Conservation (phyloP, 2,888 invertebrate species). For the Dyspetes luteomarginatus region DNA sequence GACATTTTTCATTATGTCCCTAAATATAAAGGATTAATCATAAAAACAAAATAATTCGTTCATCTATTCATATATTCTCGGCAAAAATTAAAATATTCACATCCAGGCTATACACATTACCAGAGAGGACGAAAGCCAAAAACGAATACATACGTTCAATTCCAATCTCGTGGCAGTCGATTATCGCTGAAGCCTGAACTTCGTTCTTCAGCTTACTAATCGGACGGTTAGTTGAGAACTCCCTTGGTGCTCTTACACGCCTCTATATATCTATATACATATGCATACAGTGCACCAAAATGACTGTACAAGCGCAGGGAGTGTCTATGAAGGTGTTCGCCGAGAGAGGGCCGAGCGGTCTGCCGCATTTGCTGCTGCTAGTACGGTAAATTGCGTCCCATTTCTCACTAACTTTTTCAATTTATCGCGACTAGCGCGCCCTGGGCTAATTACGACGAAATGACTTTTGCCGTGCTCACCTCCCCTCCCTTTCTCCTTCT, state of each 20-base stretch:
- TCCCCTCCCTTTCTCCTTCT: constrained; percentile 1
- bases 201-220: constrained; percentile 37
- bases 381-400: constrained; percentile 79
- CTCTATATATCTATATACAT: background rate
- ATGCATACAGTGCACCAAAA: background rate
- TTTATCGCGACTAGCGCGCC: constrained; percentile 79
- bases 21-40: too few relatives aligned
- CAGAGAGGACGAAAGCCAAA: background rate
- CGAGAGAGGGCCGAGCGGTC: constrained; percentile 59
- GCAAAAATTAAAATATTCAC: too few relatives aligned
- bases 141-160: constrained; percentile 12
- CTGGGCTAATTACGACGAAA: constrained; percentile 79
- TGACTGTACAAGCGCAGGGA: constrained; percentile 58
- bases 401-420: constrained; percentile 82
- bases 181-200: constrained; percentile 42
- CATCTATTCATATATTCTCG: too few relatives aligned
- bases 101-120: too few relatives aligned
- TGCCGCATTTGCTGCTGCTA: constrained; percentile 66
- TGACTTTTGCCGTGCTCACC: constrained; percentile 76
- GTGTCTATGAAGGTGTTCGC: constrained; percentile 40
- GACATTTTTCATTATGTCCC: too few relatives aligned
- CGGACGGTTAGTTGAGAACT: constrained; percentile 38
- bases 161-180: constrained; percentile 45
- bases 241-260: background rate
- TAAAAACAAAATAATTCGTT: too few relatives aligned